Conservation (phyloP, 2,888 invertebrate species). For the Oxystoma pomonae region DNA sequence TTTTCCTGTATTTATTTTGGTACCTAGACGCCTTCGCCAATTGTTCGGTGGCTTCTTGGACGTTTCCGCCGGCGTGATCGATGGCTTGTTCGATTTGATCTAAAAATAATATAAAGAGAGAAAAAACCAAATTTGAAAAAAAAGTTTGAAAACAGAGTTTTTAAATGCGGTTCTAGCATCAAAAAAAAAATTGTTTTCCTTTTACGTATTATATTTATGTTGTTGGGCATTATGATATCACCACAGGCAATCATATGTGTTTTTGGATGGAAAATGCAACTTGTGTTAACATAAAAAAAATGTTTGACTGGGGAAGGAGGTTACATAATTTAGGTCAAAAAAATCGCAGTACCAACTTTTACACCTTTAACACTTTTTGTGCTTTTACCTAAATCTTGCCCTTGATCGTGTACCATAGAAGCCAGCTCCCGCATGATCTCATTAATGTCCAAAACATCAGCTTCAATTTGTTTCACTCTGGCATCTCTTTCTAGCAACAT, state of each 20-base stretch:
- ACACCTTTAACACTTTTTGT: no score
- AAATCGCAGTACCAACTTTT: no score
- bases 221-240: no score
- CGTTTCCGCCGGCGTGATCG: slow-evolving; percentile 67
- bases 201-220: no score
- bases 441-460: slow-evolving; percentile 77
- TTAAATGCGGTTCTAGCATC: no score
- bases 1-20: slow-evolving; percentile 71
- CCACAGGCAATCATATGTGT: background rate
- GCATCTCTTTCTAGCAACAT: slow-evolving; percentile 76
- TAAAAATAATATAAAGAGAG: slow-evolving; percentile 45
- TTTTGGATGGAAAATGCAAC: background rate
- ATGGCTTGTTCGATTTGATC: slow-evolving; percentile 82
- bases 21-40: slow-evolving; percentile 77
- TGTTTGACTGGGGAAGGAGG: no score
- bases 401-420: slow-evolving; percentile 67
- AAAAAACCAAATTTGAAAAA: slow-evolving; percentile 17
- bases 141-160: no score
- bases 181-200: no score
- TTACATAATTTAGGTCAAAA: no score
- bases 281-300: no score
- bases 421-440: slow-evolving; percentile 77
- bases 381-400: slow-evolving; percentile 63
- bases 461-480: slow-evolving; percentile 75
- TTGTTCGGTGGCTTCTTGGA: slow-evolving; percentile 75